Conservation (phyloP, 2,888 invertebrate species). For the Hetaerina titia region DNA sequence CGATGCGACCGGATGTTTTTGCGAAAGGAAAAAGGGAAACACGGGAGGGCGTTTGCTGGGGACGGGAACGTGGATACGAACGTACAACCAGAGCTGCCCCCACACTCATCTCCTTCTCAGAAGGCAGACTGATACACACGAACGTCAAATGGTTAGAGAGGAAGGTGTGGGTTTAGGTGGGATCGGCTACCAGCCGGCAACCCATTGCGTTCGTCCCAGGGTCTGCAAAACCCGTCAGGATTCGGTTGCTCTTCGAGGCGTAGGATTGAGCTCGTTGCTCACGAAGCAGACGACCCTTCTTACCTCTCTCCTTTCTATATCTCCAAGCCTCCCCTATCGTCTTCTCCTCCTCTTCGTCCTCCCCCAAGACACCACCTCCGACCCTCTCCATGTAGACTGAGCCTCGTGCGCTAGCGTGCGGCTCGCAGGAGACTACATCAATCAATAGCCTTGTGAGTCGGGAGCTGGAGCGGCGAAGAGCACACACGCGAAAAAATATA, state of each 20-base stretch:
- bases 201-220: too few species aligned
- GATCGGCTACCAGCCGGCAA: too few species aligned
- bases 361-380: background rate
- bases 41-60: background rate
- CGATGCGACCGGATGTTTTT: background rate
- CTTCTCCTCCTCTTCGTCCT: background rate
- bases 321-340: background rate
- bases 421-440: background rate
- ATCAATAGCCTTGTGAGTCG: slow-evolving; percentile 15
- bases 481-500: background rate
- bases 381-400: background rate
- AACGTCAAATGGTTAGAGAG: too few species aligned
- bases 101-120: too few species aligned
- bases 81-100: too few species aligned
- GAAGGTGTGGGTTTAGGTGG: too few species aligned
- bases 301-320: background rate
- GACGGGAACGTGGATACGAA: background rate
- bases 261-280: background rate
- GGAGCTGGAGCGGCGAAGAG: background rate
- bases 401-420: slow-evolving; percentile 11
- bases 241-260: background rate
- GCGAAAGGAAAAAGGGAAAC: background rate
- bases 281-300: background rate
- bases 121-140: too few species aligned
- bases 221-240: background rate